Evolutionary conservation across 2,113 vertebrate species (phyloP), one percentile per base, ranked within the genome.

Genomic region (Toxotes chatareus): DNA sequence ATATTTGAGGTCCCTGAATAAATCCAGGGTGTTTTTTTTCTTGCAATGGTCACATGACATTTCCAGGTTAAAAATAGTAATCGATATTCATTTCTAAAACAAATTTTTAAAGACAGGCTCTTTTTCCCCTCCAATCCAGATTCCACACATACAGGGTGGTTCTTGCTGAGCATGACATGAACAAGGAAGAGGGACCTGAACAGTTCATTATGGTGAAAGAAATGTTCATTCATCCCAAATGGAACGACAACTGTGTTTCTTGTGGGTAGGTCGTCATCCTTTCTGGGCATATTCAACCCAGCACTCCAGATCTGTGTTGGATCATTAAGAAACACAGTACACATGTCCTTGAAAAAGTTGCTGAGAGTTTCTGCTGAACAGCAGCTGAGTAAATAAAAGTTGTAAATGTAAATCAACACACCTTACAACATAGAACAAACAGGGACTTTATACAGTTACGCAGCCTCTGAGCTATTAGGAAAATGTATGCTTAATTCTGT

Each of bases 141-240:
- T 94, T 93, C 73, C 90, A 92, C 66, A 91, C 90, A 0, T 94
- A 93, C 80, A 79, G 88, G 11, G 92, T 94, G 57, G 91, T 94
- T 56, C 83, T 94, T 2, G 91, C 90, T 14, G 91, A 94, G 71
- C 91, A 92, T 59, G 83, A 94, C 61, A 89, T 90, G 84, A 69
- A 72, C 38, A 62, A 70, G n/a, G 62, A 85, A 0, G 93, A 95
- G 31, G 90, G 92, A 38, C 77, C 84, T 19, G 93, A 94, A 71
- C 91, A 94, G 89, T 89, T 72, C 4, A 86, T 91, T 14, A 86
- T 79, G 79, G 92, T 93, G 63, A 72, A 63, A 34, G 88, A 91
- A 71, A 94, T 95, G 72, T 66, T 94, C 55, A 56, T 92, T 21
- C 93, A 94, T 60, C 92, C 91, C 9, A 82, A 91, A 64, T 94